Percentiles rank a stretch among this genome's conserved stretches.
Evolutionary conservation across 2,113 vertebrate genomes (phyloP).

Genomic region (Turnix velox): DNA sequence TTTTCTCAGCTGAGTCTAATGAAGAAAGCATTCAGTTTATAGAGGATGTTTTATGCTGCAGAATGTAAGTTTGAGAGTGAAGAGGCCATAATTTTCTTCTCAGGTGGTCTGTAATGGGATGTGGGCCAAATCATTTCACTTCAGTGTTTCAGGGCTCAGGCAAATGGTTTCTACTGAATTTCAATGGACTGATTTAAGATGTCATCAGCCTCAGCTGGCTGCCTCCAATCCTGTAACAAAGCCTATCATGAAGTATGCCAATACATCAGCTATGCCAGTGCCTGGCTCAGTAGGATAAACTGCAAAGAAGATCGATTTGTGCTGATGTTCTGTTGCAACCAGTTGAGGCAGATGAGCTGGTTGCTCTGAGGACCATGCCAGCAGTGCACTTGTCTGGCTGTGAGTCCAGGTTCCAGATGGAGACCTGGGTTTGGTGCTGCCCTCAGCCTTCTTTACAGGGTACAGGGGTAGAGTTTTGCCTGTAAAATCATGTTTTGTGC

Average conservation of each 20-base stretch:
- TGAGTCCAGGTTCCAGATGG: background rate
- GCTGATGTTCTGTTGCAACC: background rate
- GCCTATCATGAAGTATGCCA: background rate
- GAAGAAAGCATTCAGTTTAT: conserved; percentile 27
- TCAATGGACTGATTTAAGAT: conserved; percentile 31
- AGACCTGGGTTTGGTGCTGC: background rate
- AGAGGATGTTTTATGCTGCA: conserved; percentile 4
- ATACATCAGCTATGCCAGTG: background rate
- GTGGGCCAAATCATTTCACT: background rate
- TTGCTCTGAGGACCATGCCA: background rate
- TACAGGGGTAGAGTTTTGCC: background rate
- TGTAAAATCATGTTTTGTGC: background rate
- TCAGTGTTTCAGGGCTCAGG: background rate
- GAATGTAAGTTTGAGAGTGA: background rate
- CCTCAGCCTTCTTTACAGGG: background rate
- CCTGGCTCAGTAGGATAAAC: background rate
- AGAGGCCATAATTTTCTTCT: background rate
- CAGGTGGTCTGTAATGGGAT: background rate
- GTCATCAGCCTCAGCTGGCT: background rate
- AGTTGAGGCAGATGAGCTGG: background rate
- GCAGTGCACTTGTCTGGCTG: rapidly evolving
- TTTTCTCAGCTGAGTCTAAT: conserved; percentile 50
- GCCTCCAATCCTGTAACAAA: background rate
- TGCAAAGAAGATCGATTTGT: background rate
- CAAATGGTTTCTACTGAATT: background rate